phyloP scores from a whole-genome alignment of 2,113 vertebrate species.

The Mastomys natalensis region DNA sequence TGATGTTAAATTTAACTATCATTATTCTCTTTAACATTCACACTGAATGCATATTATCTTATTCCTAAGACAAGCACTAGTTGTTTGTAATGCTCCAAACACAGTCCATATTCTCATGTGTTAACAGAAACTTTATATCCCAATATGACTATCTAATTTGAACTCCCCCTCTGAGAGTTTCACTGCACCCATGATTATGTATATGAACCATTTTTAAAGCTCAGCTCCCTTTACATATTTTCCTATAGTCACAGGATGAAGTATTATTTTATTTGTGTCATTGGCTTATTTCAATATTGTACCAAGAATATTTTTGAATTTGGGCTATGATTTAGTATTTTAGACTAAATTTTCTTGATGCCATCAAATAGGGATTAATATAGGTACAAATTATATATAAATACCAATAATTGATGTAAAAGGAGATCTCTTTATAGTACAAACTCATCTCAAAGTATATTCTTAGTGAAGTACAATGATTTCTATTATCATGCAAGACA shows the following conservation, averaged over 20 bases:
- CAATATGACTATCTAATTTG: neutral
- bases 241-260: neutral
- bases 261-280: neutral
- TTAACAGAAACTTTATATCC: neutral
- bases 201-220: neutral
- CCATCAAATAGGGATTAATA: slow-evolving; percentile 69
- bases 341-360: slow-evolving; percentile 60
- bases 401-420: slow-evolving; percentile 67
- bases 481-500: slow-evolving; percentile 62
- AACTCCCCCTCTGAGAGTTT: neutral
- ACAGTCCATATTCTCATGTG: neutral
- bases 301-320: neutral
- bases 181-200: neutral
- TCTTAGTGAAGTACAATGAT: slow-evolving; percentile 69
- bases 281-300: neutral
- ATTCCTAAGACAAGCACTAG: neutral
- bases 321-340: slow-evolving; percentile 54
- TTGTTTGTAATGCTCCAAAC: neutral
- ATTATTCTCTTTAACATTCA: neutral
- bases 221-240: neutral
- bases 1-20: neutral
- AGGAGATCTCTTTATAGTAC: slow-evolving; percentile 68
- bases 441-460: slow-evolving; percentile 49
- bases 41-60: neutral
- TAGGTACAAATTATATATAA: slow-evolving; percentile 69